Conservation (phyloP, 2,797 vertebrate species). For the Hirundo rustica region DNA sequence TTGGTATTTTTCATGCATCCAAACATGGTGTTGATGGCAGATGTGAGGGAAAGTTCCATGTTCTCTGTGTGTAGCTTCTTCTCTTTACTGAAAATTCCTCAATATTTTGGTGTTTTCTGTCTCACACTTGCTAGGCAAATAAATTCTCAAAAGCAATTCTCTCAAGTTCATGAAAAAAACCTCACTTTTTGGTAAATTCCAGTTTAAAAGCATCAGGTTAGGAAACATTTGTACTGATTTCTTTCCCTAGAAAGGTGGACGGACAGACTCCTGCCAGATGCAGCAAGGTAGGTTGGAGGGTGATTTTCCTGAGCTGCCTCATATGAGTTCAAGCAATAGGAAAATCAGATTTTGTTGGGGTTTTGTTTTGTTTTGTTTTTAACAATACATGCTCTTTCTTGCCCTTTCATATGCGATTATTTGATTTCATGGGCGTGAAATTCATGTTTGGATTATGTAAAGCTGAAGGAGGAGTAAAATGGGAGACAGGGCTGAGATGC, state of each 20-base stretch:
- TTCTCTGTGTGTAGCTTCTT: background rate
- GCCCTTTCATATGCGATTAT: background rate
- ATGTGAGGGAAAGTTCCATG: fast-evolving
- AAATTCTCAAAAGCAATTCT: background rate
- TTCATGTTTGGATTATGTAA: background rate
- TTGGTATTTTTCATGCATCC: background rate
- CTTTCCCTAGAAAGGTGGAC: background rate
- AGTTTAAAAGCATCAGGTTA: background rate
- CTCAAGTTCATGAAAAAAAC: fast-evolving
- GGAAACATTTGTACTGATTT: background rate
- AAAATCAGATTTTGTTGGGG: background rate
- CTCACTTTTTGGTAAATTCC: background rate
- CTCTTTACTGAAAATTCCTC: fast-evolving
- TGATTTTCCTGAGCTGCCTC: background rate
- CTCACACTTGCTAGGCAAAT: background rate
- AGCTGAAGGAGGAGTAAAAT: background rate
- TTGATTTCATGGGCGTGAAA: fast-evolving
- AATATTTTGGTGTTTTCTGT: background rate
- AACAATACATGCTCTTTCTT: background rate
- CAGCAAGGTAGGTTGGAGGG: background rate
- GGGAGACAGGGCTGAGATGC: background rate
- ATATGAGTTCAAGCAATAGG: background rate
- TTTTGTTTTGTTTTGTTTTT: background rate
- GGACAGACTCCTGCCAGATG: background rate
- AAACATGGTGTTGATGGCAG: background rate